A percentile compares a stretch with the other conserved stretches of the same genome.
phyloP scores from a whole-genome alignment of 1,140 invertebrate species.

The Campodea augens region DNA sequence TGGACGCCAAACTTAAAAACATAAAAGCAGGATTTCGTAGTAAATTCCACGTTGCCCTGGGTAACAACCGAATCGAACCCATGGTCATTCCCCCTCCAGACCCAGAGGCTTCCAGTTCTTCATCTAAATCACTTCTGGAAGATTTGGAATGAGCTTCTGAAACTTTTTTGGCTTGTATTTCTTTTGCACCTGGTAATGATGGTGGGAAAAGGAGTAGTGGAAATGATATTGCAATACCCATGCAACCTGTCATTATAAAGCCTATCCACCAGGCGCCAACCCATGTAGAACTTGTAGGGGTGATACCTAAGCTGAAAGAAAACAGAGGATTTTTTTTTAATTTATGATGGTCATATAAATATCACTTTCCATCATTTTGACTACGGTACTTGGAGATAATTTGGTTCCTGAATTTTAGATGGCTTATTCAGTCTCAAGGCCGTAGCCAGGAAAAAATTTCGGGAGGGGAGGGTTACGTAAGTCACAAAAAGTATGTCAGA shows the following conservation, averaged over 20 bases:
- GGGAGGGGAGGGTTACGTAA: too few relatives aligned
- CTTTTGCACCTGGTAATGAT: conserved; percentile 43
- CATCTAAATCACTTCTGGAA: conserved; percentile 10
- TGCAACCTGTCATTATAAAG: conserved; percentile 42
- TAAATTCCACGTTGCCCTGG: conserved; percentile 39
- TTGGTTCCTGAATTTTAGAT: too few relatives aligned
- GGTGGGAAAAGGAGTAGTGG: conserved; percentile 51
- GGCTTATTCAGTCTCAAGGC: too few relatives aligned
- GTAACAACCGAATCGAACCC: conserved; percentile 40
- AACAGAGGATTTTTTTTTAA: background rate
- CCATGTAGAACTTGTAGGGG: conserved; percentile 52
- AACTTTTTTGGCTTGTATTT: conserved; percentile 40
- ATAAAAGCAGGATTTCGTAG: conserved; percentile 59
- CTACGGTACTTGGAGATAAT: too few relatives aligned
- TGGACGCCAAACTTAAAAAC: conserved; percentile 55
- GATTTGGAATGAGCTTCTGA: conserved; percentile 38
- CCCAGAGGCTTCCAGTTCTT: conserved; percentile 11
- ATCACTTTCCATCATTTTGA: too few relatives aligned
- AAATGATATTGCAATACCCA: conserved; percentile 43
- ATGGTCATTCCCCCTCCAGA: too few relatives aligned
- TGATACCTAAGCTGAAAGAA: conserved; percentile 38
- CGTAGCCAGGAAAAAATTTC: too few relatives aligned
- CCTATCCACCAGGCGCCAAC: conserved; percentile 76
- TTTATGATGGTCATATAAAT: too few relatives aligned
- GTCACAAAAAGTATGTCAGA: too few relatives aligned